A percentile compares a stretch with the other conserved stretches of the same genome.
These are phyloP conservation scores for Drosophila pseudoananassae DNA, from an alignment of 1,140 invertebrate genomes.

Conservation along the genomic window DNA sequence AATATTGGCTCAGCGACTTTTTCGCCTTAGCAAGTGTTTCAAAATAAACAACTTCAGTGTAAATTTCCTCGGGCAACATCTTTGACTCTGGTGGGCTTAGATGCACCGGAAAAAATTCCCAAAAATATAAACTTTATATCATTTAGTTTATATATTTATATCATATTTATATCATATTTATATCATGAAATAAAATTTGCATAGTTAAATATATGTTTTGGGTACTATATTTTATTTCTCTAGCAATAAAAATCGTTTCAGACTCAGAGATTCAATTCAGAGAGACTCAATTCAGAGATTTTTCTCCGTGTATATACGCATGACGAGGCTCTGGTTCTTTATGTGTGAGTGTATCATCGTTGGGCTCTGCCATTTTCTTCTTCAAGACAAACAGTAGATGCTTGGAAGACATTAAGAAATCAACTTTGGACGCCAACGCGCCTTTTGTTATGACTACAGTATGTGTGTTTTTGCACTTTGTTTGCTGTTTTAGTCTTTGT, in stretches of 20 bases:
- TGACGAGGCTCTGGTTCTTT: constrained; percentile 14
- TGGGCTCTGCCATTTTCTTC: constrained; percentile 65
- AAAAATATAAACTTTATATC: too few relatives aligned
- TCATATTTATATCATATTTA: too few relatives aligned
- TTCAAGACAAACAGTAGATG: constrained; percentile 70
- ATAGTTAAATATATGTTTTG: neutral
- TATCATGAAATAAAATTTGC: neutral
- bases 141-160: too few relatives aligned
- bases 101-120: neutral
- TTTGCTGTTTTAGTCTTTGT: constrained; percentile 54
- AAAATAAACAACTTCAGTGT: constrained; percentile 79
- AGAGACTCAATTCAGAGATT: too few relatives aligned
- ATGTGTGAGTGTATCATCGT: constrained; percentile 43
- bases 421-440: constrained; percentile 77
- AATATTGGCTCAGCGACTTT: constrained; percentile 54
- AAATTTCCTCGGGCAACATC: constrained; percentile 61
- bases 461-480: constrained; percentile 46
- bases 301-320: constrained; percentile 9
- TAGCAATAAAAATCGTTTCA: too few relatives aligned
- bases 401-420: constrained; percentile 78
- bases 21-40: constrained; percentile 67
- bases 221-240: too few relatives aligned
- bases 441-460: constrained; percentile 68
- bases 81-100: constrained; percentile 48
- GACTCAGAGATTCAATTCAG: too few relatives aligned